Evolutionary conservation across 1,140 invertebrate species (phyloP).

Genomic region (Neodiprion fabricii): DNA sequence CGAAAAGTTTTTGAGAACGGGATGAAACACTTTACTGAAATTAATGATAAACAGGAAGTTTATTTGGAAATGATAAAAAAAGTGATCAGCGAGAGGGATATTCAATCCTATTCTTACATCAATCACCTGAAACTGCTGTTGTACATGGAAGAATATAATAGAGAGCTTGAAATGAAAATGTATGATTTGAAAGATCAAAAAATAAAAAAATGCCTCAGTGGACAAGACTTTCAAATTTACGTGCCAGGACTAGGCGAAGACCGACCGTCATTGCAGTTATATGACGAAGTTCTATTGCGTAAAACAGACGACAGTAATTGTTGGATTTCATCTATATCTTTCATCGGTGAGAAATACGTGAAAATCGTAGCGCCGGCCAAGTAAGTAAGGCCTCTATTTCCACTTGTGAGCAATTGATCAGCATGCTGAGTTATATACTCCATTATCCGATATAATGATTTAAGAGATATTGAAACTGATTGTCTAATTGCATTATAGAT

Average conservation of each 20-base stretch:
- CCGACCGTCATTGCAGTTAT: slow-evolving; percentile 76
- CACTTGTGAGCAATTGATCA: background rate
- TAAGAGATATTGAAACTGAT: slow-evolving; percentile 18
- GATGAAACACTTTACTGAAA: slow-evolving; percentile 15
- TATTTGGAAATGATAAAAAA: slow-evolving; percentile 51
- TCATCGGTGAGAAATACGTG: slow-evolving; percentile 28
- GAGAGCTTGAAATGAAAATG: slow-evolving; percentile 66
- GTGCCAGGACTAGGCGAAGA: slow-evolving; percentile 79
- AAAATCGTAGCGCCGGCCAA: background rate
- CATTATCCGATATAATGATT: background rate
- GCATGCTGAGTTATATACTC: slow-evolving; percentile 5
- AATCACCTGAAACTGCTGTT: slow-evolving; percentile 72
- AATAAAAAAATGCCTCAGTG: slow-evolving; percentile 64
- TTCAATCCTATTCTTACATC: slow-evolving; percentile 61
- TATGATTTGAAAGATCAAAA: slow-evolving; percentile 60
- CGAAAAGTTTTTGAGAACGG: slow-evolving; percentile 5
- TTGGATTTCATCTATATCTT: slow-evolving; percentile 15
- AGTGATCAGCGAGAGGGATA: slow-evolving; percentile 53
- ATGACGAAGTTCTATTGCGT: slow-evolving; percentile 70
- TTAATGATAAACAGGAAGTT: slow-evolving; percentile 35
- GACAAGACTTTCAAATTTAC: slow-evolving; percentile 65
- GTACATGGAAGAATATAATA: slow-evolving; percentile 77
- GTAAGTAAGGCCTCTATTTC: slow-evolving; percentile 21
- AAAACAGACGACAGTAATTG: background rate
- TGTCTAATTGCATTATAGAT: slow-evolving; percentile 21